Conservation (phyloP, 1,140 invertebrate species). For the Camponotus vicinus region DNA sequence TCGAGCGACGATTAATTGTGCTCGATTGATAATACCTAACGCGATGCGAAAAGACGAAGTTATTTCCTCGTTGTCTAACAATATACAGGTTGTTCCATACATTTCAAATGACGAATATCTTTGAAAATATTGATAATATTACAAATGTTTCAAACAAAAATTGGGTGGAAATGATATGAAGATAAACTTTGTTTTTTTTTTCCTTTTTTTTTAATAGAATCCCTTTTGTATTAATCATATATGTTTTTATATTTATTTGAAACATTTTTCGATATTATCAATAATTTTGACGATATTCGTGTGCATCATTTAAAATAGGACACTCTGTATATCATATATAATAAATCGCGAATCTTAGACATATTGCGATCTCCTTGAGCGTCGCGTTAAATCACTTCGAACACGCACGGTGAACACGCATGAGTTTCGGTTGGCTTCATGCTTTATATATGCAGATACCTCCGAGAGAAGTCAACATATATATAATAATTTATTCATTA, state of each 20-base stretch:
- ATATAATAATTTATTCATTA: slow-evolving; percentile 77
- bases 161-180: too few species aligned
- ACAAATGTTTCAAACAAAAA: too few species aligned
- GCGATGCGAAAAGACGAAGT: slow-evolving; percentile 10
- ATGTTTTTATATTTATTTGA: too few species aligned
- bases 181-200: too few species aligned
- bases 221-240: too few species aligned
- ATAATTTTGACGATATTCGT: too few species aligned
- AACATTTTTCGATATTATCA: too few species aligned
- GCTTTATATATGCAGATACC: slow-evolving; percentile 62
- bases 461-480: slow-evolving; percentile 72
- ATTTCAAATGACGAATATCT: too few species aligned
- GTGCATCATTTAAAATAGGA: slow-evolving; percentile 1
- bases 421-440: slow-evolving; percentile 51
- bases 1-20: slow-evolving; percentile 4
- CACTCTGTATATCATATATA: slow-evolving; percentile 28
- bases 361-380: slow-evolving; percentile 46
- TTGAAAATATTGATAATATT: too few species aligned
- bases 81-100: not conserved
- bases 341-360: slow-evolving; percentile 51
- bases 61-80: not conserved
- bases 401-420: slow-evolving; percentile 69
- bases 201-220: too few species aligned
- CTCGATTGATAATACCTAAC: slow-evolving; percentile 52
- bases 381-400: slow-evolving; percentile 57